phyloP scores from a whole-genome alignment of 1,140 invertebrate genomes.

The Drosophila ogumai region DNA sequence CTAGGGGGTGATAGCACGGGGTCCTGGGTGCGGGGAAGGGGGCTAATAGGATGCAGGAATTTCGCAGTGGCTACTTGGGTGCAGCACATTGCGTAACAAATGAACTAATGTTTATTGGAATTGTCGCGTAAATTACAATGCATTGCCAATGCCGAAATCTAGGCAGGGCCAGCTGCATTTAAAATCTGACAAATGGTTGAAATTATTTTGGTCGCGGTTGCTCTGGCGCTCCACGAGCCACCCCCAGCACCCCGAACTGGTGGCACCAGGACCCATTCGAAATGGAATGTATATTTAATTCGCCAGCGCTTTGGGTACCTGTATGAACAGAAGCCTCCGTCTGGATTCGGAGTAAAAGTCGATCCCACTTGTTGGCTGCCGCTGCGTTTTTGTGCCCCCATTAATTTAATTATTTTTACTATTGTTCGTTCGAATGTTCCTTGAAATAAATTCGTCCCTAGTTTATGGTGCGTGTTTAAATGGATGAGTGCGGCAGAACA shows the following conservation, averaged over 20 bases:
- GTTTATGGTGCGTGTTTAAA: constrained; percentile 82
- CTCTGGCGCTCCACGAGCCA: not conserved
- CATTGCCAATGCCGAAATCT: constrained; percentile 62
- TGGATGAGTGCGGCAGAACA: constrained; percentile 80
- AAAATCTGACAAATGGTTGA: constrained; percentile 77
- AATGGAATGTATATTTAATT: constrained; percentile 52
- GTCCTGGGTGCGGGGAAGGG: not conserved
- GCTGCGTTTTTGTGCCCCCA: constrained; percentile 45
- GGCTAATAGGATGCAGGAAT: constrained; percentile 3
- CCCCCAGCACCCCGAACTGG: not conserved
- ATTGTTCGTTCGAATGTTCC: constrained; percentile 65
- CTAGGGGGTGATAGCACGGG: not conserved
- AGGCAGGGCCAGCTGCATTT: constrained; percentile 58
- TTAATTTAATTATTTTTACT: constrained; percentile 82
- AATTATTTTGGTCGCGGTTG: constrained; percentile 75
- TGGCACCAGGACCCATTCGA: constrained; percentile 26
- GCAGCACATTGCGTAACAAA: constrained; percentile 61
- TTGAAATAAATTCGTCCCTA: constrained; percentile 76
- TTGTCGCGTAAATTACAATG: constrained; percentile 80
- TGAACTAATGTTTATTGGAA: constrained; percentile 83
- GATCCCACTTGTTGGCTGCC: constrained; percentile 34
- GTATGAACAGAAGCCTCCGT: constrained; percentile 9
- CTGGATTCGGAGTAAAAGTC: constrained; percentile 33
- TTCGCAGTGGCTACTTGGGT: constrained; percentile 29
- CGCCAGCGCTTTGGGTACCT: constrained; percentile 29